These are phyloP conservation scores for Actinopyga echinites DNA, from an alignment of 53 echinoderm and acorn worm species.

Conservation along the genomic window DNA sequence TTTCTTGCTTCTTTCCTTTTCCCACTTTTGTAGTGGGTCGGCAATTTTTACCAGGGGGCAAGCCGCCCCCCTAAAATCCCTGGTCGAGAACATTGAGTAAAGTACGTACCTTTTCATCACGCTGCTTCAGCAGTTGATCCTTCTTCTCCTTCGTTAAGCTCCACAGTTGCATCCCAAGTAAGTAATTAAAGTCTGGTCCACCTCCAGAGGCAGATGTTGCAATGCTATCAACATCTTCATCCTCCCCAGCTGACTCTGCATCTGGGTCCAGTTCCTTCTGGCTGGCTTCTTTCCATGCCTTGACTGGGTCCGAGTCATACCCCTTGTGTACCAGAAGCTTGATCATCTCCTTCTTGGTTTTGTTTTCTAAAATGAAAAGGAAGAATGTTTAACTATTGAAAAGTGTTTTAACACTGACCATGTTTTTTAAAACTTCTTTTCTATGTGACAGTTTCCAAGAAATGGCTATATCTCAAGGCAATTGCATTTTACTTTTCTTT, in stretches of 20 bases:
- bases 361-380: slow-evolving; percentile 75
- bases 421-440: no score
- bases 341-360: slow-evolving; percentile 95
- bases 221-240: slow-evolving; percentile 58
- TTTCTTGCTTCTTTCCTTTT: neutral
- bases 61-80: no score
- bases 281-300: slow-evolving; percentile 80
- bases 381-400: neutral
- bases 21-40: neutral
- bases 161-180: slow-evolving; percentile 96
- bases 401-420: neutral
- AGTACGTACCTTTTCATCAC: slow-evolving; percentile 71
- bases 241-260: slow-evolving; percentile 36
- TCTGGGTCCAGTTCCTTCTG: slow-evolving; percentile 38
- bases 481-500: no score
- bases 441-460: no score
- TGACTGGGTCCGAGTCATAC: slow-evolving; percentile 93
- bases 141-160: slow-evolving; percentile 90
- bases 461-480: no score
- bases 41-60: no score
- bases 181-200: slow-evolving; percentile 94
- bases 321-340: slow-evolving; percentile 73
- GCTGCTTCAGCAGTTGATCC: slow-evolving; percentile 78
- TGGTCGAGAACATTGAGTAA: neutral
- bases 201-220: slow-evolving; percentile 52